Evolutionary conservation across 1,140 invertebrate species (phyloP), one percentile per base, ranked within the genome.

Genomic region (Araneus ventricosus): DNA sequence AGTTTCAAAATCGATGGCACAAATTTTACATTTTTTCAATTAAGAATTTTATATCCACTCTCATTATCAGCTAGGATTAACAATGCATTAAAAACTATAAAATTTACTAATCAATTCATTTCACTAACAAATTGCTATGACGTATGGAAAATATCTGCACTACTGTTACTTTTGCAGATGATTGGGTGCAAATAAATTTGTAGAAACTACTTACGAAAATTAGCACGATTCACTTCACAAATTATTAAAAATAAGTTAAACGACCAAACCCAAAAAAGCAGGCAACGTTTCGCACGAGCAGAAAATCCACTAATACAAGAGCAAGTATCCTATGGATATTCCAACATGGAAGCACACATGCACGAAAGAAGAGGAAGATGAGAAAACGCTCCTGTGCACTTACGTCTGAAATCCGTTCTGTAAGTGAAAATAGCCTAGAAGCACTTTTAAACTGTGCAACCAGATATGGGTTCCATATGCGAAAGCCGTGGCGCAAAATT

Each of bases 401-500:
- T 88, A 93, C 91, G 91, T 93, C 85, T 85, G 85, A 93, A 93
- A 93, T 87, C 84, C 91, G 91, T 88, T 93, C 91, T 93, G 91
- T 93, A 87, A 88, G 84, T 80, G 91, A 93, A 93, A 93, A 93
- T 93, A 93, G 79, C 82, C 39, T 87, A 93, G 85, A 59, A 79
- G 82, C 63, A 93, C 91, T 93, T 93, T 91, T 87, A 93, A 88
- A 79, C 84, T 41, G 20, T 88, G 91, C 84, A 87, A 93, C 91
- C 91, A 93, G 91, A 93, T 93, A 93, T 87, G 91, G 63, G 67
- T 63, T 93, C 91, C 85, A 88, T 93, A 93, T 87, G 85, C 82
- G 91, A 93, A 88, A 88, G 57, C 14, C 63, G 39, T 34, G n/a
- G 45, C 34, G 61, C 91, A 93, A 93, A 93, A 87, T 93, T 93